Evolutionary conservation across 1,140 invertebrate species (phyloP), one percentile per base, ranked within the genome.

Genomic region (Glossosoma conforme): DNA sequence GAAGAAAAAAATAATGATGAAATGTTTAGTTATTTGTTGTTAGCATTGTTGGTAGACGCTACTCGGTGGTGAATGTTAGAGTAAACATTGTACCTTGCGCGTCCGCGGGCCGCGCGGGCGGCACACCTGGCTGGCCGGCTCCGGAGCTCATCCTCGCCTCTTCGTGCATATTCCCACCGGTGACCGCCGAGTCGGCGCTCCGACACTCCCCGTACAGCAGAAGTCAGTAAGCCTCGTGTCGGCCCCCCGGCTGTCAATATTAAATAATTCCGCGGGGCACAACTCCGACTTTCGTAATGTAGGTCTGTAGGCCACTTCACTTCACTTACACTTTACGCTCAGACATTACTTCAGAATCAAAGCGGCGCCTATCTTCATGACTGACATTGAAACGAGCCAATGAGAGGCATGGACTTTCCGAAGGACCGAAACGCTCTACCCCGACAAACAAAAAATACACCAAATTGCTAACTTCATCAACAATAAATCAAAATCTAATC

Each of bases 271-370:
- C 48, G 43, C 48, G 19, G 40, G 30, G 40, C 36, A 43, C 22
- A 52, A 52, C 21, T 52, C 42, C 28, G 45, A 52, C 42, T 52
- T 52, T 52, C 15, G 42, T 45, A 44, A 52, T 52, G 50, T 52
- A 52, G 50, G 50, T 52, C 50, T 52, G 30, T 52, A 52, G 50
- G 50, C 50, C 50, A 52, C 48, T 50, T 43, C 48, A 50, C 48
- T 50, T 50, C 33, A n/a, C n/a, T n/a, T n/a, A 50, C 50, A 52
- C 50, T 52, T 24, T 44, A 52, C 50, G 45, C 45, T 44, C 42
- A 45, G 50, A 52, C 50, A 52, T 52, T 52, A 52, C 42, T 44
- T 33, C 33, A 15, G 35, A 40, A 38, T 52, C 50, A 52, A 52
- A 32, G 14, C 33, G 22, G 42, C 24, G 50, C n/a, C 50, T 18